phyloP scores from a whole-genome alignment of 2,113 vertebrate genomes.

The Uropsilus gracilis region DNA sequence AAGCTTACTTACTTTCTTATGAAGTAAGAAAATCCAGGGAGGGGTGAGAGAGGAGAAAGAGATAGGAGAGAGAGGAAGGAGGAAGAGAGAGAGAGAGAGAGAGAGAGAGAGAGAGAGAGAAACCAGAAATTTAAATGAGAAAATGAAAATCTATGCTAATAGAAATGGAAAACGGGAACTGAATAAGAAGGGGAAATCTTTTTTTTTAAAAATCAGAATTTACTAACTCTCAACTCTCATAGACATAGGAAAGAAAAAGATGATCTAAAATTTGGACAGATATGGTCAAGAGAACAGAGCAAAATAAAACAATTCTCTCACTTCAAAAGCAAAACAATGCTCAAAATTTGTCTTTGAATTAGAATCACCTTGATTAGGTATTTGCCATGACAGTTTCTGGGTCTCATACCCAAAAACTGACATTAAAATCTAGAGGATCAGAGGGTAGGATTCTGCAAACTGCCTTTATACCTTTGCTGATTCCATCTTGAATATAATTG shows the following conservation, averaged over 20 bases:
- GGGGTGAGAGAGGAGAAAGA: too few species aligned
- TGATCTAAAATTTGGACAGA: neutral
- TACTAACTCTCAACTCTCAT: neutral
- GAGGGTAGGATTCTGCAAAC: neutral
- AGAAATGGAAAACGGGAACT: neutral
- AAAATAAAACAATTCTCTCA: neutral
- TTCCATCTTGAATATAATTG: neutral
- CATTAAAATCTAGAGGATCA: neutral
- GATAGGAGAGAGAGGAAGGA: too few species aligned
- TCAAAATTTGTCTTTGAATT: neutral
- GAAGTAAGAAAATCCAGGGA: too few species aligned
- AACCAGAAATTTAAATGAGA: neutral
- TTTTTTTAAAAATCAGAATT: neutral
- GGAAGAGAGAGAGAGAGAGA: too few species aligned
- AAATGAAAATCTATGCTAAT: neutral
- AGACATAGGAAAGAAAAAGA: neutral
- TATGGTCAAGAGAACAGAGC: neutral
- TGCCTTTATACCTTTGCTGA: neutral
- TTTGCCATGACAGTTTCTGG: neutral
- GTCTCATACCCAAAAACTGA: neutral
- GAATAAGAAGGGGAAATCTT: neutral
- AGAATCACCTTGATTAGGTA: neutral
- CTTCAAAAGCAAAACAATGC: slow-evolving; percentile 3
- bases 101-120: too few species aligned
- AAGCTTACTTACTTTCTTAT: too few species aligned